Evolutionary conservation across 2,113 vertebrate species (phyloP), one percentile per base, ranked within the genome.

Genomic region (Sebastes schlegelii): DNA sequence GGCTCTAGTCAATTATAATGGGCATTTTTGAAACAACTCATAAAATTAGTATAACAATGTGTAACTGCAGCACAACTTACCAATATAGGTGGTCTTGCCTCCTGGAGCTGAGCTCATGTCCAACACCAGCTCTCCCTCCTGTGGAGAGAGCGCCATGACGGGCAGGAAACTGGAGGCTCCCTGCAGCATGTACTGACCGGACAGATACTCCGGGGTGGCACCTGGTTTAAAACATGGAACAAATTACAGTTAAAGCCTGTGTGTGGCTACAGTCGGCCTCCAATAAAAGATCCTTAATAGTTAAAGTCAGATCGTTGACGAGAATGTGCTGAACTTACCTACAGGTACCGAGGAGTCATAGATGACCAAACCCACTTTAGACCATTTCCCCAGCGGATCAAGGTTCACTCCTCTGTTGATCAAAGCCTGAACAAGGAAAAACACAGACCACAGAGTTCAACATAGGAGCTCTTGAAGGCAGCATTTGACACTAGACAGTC

Each of bases 41-140:
- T 46, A 14, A 40, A 40, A n/a, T 66, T 1, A 12, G 4, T 52
- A 16, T 2, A 40, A 42, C 1, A 13, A 64, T 49, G 10, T 19
- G 4, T 1, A 66, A 55, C 21, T 54, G 12, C 6, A 74, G 62
- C 5, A 10, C 5, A 43, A 19, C 77, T 70, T 95, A 99, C 98
- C 98, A 79, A 99, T 97, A 93, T 99, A 99, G 69, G 96, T 98
- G 77, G 98, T 99, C 91, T 99, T 99, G 57, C 98, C 98, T 76
- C 98, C 98, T 1, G 98, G 98, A 62, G 98, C 98, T 65, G 96
- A 96, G 82, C 98, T 99, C 98, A 99, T 99, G 92, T 99, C 98
- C 89, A 99, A 89, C 86, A 99, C 95, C 4, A 95, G 91, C 86
- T 99, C 98, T 0, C 98, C 97, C 84, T 99, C 98, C 93, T 99